These are phyloP conservation scores for Rotaria sp. DNA, from an alignment of 2,888 invertebrate genomes.

Conservation along the genomic window DNA sequence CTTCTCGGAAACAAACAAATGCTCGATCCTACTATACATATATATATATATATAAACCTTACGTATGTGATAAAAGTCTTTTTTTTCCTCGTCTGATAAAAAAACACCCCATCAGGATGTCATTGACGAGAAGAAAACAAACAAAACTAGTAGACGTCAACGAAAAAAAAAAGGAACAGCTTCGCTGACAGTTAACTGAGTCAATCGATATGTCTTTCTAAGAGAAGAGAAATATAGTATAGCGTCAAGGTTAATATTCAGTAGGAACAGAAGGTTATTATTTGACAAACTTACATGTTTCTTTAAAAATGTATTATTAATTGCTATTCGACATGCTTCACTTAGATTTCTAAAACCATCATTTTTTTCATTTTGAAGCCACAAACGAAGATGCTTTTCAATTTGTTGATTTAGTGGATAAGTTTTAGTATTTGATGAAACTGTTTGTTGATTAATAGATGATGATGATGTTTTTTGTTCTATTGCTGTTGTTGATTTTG, in stretches of 20 bases:
- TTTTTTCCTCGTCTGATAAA: not conserved
- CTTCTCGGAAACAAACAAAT: not conserved
- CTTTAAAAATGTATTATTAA: not conserved
- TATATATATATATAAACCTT: not conserved
- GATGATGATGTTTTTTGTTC: not conserved
- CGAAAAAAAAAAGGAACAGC: not conserved
- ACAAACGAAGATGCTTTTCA: not conserved
- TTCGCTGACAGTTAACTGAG: not conserved
- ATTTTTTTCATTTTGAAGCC: not conserved
- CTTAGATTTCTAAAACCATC: not conserved
- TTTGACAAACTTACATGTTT: not conserved
- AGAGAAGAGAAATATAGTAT: not conserved
- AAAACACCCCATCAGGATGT: not conserved
- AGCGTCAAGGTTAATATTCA: not conserved
- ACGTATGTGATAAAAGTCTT: not conserved
- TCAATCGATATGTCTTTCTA: not conserved
- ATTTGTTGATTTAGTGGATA: not conserved
- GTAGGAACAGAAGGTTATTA: not conserved
- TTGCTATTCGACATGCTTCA: not conserved
- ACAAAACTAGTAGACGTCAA: not conserved
- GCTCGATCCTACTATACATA: not conserved
- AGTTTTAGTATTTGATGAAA: not conserved
- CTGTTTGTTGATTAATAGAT: not conserved
- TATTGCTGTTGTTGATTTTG: not conserved
- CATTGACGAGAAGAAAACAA: not conserved